A percentile compares a stretch with the other conserved stretches of the same genome.
These are phyloP conservation scores for Rambutsinella grinnellia DNA, from an alignment of 2,888 invertebrate genomes.

Conservation along the genomic window DNA sequence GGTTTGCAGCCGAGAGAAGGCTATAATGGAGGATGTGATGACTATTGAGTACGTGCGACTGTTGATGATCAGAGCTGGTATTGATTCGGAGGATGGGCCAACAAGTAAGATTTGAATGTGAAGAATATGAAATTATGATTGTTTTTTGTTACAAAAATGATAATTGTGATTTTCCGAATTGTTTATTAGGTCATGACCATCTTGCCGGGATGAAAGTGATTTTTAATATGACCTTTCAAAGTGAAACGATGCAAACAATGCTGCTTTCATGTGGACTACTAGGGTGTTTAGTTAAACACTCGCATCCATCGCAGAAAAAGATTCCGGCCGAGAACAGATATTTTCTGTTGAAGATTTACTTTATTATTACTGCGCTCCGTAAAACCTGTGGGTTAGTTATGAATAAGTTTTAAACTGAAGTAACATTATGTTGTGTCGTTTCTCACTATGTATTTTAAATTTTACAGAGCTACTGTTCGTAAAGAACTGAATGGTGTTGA, in stretches of 20 bases:
- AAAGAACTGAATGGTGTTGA: constrained; percentile 79
- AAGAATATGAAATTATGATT: not conserved
- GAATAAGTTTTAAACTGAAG: no score
- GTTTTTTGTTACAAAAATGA: no score
- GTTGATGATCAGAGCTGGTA: constrained; percentile 78
- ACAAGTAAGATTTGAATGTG: no score
- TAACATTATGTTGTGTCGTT: no score
- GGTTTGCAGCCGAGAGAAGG: constrained; percentile 82
- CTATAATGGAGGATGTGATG: constrained; percentile 77
- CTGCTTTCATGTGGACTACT: constrained; percentile 77
- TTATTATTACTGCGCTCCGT: constrained; percentile 88
- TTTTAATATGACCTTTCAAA: constrained; percentile 89
- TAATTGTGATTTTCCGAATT: constrained; percentile 3
- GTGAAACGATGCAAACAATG: constrained; percentile 74
- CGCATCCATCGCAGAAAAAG: constrained; percentile 72
- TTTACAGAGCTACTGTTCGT: constrained; percentile 74
- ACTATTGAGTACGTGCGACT: constrained; percentile 78
- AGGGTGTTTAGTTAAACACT: constrained; percentile 80
- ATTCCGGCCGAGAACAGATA: constrained; percentile 81
- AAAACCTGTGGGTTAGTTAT: constrained; percentile 73
- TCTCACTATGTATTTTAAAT: no score
- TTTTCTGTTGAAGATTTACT: constrained; percentile 89
- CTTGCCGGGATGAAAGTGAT: constrained; percentile 89
- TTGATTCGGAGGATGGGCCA: constrained; percentile 37
- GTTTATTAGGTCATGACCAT: constrained; percentile 26